A percentile compares a stretch with the other conserved stretches of the same genome.
phyloP scores from a whole-genome alignment of 2,113 vertebrate species.

The Eurystomus gularis region DNA sequence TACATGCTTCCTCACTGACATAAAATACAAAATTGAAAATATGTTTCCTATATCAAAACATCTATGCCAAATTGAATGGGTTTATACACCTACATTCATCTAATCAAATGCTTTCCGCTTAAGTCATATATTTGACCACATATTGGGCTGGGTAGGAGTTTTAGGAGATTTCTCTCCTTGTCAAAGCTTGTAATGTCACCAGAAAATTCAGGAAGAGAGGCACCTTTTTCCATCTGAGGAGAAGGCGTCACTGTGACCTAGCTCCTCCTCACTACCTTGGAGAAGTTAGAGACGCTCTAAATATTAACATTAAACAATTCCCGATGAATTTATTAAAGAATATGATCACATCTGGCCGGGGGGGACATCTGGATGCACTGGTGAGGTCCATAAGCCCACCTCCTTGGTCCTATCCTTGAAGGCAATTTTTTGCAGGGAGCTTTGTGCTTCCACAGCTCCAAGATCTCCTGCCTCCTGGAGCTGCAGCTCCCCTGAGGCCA shows the following conservation, averaged over 20 bases:
- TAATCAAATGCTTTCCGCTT: conserved; percentile 39
- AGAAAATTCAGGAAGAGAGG: neutral
- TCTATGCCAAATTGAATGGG: neutral
- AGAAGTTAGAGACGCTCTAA: neutral
- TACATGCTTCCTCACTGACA: conserved; percentile 27
- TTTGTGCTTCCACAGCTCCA: rapidly evolving
- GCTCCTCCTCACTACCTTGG: neutral
- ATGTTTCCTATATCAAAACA: conserved; percentile 44
- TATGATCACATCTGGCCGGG: rapidly evolving
- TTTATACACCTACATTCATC: conserved; percentile 22
- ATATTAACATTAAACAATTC: neutral
- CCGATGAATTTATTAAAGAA: neutral
- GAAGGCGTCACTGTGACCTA: neutral
- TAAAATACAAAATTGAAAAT: conserved; percentile 45
- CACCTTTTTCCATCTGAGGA: neutral
- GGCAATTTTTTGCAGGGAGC: neutral
- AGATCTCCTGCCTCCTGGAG: neutral
- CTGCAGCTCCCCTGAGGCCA: too few relatives aligned
- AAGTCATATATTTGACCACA: conserved; percentile 30
- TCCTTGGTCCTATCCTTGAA: neutral
- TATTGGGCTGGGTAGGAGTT: neutral
- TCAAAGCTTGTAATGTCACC: conserved; percentile 7
- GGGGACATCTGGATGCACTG: rapidly evolving
- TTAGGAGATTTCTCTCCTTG: conserved; percentile 25
- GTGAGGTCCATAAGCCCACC: neutral